Percentiles rank a stretch among this genome's conserved stretches.
Evolutionary conservation across 1,140 invertebrate genomes (phyloP).

Genomic region (Laupala kohalensis): DNA sequence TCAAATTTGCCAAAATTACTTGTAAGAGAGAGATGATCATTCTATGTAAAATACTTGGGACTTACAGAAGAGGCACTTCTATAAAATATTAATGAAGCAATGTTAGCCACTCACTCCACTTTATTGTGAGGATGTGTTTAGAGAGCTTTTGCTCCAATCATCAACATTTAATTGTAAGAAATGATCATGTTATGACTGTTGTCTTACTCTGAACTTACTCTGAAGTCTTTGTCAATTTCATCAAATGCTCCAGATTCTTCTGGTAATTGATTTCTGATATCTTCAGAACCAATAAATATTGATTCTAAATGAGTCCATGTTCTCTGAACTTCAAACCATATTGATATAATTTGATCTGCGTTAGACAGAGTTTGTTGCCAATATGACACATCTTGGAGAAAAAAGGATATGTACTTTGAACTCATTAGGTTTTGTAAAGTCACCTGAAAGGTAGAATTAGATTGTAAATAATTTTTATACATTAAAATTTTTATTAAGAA

Average conservation of each 20-base stretch:
- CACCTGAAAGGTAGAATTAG: constrained; percentile 23
- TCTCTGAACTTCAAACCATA: constrained; percentile 85
- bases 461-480: not conserved
- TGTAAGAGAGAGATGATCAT: too few species aligned
- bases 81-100: too few species aligned
- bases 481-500: not conserved
- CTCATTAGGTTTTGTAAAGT: constrained; percentile 84
- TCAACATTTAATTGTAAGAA: too few species aligned
- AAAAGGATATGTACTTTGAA: constrained; percentile 82
- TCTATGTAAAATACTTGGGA: too few species aligned
- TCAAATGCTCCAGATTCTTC: constrained; percentile 86
- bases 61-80: too few species aligned
- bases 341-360: constrained; percentile 70
- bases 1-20: too few species aligned
- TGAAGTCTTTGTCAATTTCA: constrained; percentile 74
- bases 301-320: constrained; percentile 90
- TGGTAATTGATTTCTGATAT: constrained; percentile 82
- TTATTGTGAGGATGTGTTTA: too few species aligned
- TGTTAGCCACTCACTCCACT: too few species aligned
- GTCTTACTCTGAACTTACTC: constrained; percentile 46
- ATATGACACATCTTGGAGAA: constrained; percentile 64
- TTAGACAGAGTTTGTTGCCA: constrained; percentile 83
- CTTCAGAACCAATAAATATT: constrained; percentile 92
- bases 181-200: too few species aligned
- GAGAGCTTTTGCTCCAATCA: too few species aligned